Base-by-base conservation (phyloP, 1,140 invertebrate genomes). In the Aphelenchoides avenae region DNA sequence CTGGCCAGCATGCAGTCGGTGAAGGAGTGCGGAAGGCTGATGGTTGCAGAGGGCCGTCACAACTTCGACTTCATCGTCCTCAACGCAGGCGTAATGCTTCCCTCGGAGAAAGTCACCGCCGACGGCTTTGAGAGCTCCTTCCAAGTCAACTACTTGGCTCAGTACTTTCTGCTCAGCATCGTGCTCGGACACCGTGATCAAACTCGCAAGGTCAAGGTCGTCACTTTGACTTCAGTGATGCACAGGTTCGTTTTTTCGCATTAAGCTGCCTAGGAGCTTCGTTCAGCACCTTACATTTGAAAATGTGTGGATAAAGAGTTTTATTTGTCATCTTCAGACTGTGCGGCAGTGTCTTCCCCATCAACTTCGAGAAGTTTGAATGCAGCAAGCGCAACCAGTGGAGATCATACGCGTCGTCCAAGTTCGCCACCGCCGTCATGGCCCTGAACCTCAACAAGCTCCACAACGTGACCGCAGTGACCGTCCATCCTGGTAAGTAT, bases 121-220 rank as follows among this genome's bases (percentile, higher is more conserved):
- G 61, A 64, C 18, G 61, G 62, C 4, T 30, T 26, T 31, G 49
- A 54, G 26, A 42, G 31, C n/a, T 46, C 60, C 11, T 64, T 64
- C 33, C 61, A 64, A 55, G 61, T 64, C 11, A 64, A 64, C 31
- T 64, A 52, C 20, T 52, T 64, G 4, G 29, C 22, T 15, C 61
- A 64, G 7, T 64, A 64, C 41, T 13, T 67, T 20, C 52, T 64
- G n/a, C 26, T 61, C 29, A 24, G 42, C 6, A 26, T 11, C 7
- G 39, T 64, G 13, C 34, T 64, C n/a, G 26, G 53, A 1, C 31
- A 58, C 24, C 51, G 46, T 26, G 26, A 42, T 11, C 22, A 29
- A n/a, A 4, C 29, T 20, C n/a, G 39, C 13, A 9, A 33, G 7
- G 27, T 64, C 27, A 52, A 44, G 26, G 46, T 64, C 13, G 40